phyloP scores from a whole-genome alignment of 2,113 vertebrate genomes.

The Promerops cafer region DNA sequence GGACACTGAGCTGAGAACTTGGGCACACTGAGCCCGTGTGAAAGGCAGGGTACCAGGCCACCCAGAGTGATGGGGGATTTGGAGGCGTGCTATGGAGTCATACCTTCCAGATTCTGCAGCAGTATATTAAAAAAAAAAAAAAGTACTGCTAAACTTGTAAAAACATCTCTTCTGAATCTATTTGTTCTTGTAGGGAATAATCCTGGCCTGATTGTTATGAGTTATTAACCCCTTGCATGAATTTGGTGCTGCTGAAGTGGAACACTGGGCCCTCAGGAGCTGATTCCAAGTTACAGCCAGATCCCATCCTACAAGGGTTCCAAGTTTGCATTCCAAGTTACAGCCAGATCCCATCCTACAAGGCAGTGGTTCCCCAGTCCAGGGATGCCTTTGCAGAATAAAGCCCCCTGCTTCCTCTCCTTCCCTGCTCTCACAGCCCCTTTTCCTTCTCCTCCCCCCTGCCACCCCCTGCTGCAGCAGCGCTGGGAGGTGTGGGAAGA shows the following conservation, averaged over 20 bases:
- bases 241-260: not conserved
- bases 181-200: not conserved
- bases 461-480: not conserved
- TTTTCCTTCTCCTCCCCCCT: not conserved
- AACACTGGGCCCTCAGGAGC: not conserved
- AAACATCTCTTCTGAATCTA: not conserved
- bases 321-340: not conserved
- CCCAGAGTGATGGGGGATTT: not conserved
- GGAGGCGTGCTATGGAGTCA: not conserved
- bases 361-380: not conserved
- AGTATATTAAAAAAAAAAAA: not conserved
- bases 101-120: not conserved
- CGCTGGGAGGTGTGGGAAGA: not conserved
- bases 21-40: fast-evolving
- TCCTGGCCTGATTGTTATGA: not conserved
- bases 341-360: not conserved
- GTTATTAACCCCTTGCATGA: not conserved
- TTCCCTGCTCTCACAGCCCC: not conserved
- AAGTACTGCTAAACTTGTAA: not conserved
- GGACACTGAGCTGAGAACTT: not conserved
- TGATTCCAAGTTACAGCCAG: not conserved
- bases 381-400: not conserved
- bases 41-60: fast-evolving
- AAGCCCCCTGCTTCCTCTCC: not conserved
- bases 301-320: not conserved